These are phyloP conservation scores for Momotus momota DNA, from an alignment of 2,797 vertebrate species.

Conservation along the genomic window DNA sequence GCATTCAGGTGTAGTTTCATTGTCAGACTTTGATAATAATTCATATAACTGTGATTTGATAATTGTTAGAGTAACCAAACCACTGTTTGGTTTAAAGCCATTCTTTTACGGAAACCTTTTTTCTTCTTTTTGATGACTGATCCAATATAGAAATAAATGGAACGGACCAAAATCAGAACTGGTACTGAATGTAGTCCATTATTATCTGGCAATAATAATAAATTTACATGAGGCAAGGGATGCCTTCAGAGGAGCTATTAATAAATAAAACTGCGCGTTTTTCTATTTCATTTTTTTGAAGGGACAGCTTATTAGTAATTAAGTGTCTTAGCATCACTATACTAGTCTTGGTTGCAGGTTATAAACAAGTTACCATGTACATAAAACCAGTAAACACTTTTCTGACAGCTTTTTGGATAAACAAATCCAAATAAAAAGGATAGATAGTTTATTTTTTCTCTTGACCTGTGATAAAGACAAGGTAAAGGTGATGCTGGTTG, in stretches of 20 bases:
- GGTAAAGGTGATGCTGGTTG: neutral
- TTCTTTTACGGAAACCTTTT: neutral
- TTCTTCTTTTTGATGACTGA: neutral
- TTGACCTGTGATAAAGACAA: neutral
- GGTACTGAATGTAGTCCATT: neutral
- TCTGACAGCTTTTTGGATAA: neutral
- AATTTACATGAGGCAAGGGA: neutral
- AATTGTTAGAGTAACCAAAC: neutral
- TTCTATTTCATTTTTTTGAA: neutral
- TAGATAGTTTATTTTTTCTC: neutral
- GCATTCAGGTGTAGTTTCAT: neutral
- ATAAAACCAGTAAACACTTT: neutral
- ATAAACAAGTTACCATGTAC: neutral
- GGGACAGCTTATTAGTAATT: neutral
- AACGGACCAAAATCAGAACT: neutral
- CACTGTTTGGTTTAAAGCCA: neutral
- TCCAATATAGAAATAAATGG: neutral
- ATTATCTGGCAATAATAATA: neutral
- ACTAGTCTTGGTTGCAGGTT: neutral
- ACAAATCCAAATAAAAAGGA: neutral
- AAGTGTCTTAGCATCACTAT: neutral
- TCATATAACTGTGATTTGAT: neutral
- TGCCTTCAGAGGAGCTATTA: neutral
- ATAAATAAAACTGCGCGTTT: neutral
- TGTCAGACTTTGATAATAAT: neutral